Conservation (phyloP, 2,113 vertebrate species). For the Notiomystis cincta region DNA sequence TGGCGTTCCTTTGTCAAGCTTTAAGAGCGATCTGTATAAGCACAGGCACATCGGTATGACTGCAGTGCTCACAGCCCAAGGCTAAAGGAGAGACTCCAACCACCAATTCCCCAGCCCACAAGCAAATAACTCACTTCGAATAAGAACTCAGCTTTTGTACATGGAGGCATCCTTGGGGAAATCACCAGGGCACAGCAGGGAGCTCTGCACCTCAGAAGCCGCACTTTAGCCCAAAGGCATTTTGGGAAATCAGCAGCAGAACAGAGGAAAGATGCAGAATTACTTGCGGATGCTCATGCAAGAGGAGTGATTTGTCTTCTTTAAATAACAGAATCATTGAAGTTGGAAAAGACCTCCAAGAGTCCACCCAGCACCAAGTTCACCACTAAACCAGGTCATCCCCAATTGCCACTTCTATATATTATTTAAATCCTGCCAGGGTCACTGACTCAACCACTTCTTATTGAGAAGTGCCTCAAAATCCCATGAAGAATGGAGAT, state of each 20-base stretch:
- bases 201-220: not conserved
- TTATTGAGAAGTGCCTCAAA: not conserved
- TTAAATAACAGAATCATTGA: not conserved
- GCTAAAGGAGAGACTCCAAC: not conserved
- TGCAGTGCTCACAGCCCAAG: not conserved
- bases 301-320: not conserved
- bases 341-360: not conserved
- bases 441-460: not conserved
- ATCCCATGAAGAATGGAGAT: not conserved
- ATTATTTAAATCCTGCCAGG: not conserved
- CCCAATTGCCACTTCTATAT: not conserved
- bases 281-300: not conserved
- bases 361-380: not conserved
- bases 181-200: not conserved
- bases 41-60: not conserved
- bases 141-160: not conserved
- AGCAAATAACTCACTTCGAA: not conserved
- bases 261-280: not conserved
- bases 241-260: slow-evolving; percentile 31
- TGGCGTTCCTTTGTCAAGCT: not conserved
- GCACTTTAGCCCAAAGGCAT: not conserved
- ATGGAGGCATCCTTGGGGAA: not conserved
- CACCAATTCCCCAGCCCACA: not conserved
- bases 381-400: not conserved
- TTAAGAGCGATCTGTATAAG: not conserved